Evolutionary conservation across 2,113 vertebrate genomes (phyloP), one percentile per base, ranked within the genome.

Genomic region (Circaetus cinerascens): DNA sequence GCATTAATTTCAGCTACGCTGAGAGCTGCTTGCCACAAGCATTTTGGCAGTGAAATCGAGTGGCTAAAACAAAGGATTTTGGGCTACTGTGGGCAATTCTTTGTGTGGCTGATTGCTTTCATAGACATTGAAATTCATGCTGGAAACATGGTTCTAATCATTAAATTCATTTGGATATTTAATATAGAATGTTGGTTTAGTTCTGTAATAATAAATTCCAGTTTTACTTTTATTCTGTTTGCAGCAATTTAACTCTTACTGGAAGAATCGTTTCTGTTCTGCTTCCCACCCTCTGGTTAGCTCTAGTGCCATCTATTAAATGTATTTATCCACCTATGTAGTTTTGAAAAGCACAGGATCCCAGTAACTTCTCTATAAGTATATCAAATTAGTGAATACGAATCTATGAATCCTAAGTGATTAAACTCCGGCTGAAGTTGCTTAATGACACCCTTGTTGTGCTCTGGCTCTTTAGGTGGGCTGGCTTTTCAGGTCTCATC

Each of bases 131-230:
- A 82, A 93, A 88, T 9, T 79, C 43, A 32, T 34, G n/a, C 48
- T 75, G 60, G 53, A 94, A 97, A 75, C 51, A 17, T 68, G 72
- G 56, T 89, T 92, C 66, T 86, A 94, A 81, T 95, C 34, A 89
- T 71, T 88, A 77, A 72, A 80, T 77, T 94, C 27, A 38, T 92
- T 88, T 91, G 79, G 46, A 43, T 92, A 34, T 95, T 93, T 90
- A 84, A 64, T 77, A 51, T 13, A 66, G 51, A 88, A 57, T 56
- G 84, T 85, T 59, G 51, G 26, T 71, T 96, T 89, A 46, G 56
- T 67, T 95, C 68, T 59, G 60, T 43, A 84, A 78, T 84, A 91
- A 81, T 43, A 84, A 81, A 93, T 84, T 67, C 79, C 73, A 81
- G 32, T 66, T 77, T 94, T 85, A 40, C 50, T 90, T 79, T 27